Percentiles rank a stretch among this genome's conserved stretches.
These are phyloP conservation scores for Lissonota sp. DNA, from an alignment of 2,888 invertebrate genomes.

Conservation along the genomic window DNA sequence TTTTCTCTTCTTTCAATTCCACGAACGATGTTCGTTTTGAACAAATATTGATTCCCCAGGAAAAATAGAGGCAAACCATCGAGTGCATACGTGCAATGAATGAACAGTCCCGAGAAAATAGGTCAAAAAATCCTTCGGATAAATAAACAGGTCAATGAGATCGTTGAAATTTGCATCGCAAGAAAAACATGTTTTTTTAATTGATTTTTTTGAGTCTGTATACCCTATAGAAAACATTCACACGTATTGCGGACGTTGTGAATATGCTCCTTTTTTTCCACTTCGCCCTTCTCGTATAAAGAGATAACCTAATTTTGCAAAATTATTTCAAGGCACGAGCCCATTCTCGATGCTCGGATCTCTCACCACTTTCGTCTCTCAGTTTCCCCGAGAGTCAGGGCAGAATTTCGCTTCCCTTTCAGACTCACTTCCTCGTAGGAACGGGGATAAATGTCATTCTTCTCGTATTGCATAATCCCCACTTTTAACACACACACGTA, in stretches of 20 bases:
- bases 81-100: too few species aligned
- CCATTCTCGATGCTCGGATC: slow-evolving; percentile 43
- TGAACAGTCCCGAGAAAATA: too few species aligned
- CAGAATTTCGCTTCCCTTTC: slow-evolving; percentile 7
- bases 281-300: slow-evolving; percentile 62
- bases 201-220: background rate
- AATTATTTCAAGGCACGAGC: slow-evolving; percentile 72
- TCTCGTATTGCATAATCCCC: background rate
- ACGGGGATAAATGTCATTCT: slow-evolving; percentile 28
- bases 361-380: slow-evolving; percentile 16
- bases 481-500: background rate
- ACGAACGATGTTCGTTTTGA: too few species aligned
- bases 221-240: background rate
- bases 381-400: slow-evolving; percentile 7
- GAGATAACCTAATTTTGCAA: slow-evolving; percentile 73
- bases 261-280: slow-evolving; percentile 29
- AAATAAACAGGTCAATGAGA: too few species aligned
- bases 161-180: background rate
- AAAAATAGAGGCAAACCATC: too few species aligned
- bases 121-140: too few species aligned
- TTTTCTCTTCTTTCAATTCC: too few species aligned
- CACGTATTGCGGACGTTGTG: slow-evolving; percentile 15
- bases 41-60: too few species aligned
- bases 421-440: background rate
- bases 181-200: background rate